Evolutionary conservation across 2,113 vertebrate species (phyloP).

Genomic region (Erythrolamprus reginae): DNA sequence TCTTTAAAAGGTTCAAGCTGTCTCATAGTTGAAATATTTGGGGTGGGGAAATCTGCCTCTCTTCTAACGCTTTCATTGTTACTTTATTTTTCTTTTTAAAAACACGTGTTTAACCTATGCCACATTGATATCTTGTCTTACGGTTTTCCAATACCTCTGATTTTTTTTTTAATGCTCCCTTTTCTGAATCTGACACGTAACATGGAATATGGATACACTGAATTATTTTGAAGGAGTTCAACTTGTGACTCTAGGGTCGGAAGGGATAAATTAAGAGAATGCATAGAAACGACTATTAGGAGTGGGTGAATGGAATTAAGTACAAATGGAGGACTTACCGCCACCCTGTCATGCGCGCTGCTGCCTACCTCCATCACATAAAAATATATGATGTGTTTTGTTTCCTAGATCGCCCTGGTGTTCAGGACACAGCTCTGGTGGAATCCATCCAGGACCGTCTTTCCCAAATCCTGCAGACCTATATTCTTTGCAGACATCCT

Average conservation of each 20-base stretch:
- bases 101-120: not conserved
- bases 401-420: conserved; percentile 83
- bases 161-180: not conserved
- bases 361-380: not conserved
- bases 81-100: not conserved
- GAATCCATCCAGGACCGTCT: conserved; percentile 89
- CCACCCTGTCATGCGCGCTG: no score
- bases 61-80: not conserved
- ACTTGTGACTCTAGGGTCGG: not conserved
- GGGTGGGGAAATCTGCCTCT: not conserved
- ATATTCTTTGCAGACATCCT: conserved; percentile 86
- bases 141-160: not conserved
- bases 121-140: not conserved
- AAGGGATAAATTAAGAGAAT: not conserved
- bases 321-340: not conserved
- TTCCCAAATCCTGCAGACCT: conserved; percentile 88
- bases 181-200: not conserved
- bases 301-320: not conserved
- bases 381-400: not conserved
- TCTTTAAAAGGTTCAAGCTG: not conserved
- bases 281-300: not conserved
- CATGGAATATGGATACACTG: not conserved
- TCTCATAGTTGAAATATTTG: not conserved
- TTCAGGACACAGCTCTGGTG: conserved; percentile 82
- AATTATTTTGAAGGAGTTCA: not conserved